Conservation (phyloP, 2,797 vertebrate species). For the Schizopygopsis pylzovi region DNA sequence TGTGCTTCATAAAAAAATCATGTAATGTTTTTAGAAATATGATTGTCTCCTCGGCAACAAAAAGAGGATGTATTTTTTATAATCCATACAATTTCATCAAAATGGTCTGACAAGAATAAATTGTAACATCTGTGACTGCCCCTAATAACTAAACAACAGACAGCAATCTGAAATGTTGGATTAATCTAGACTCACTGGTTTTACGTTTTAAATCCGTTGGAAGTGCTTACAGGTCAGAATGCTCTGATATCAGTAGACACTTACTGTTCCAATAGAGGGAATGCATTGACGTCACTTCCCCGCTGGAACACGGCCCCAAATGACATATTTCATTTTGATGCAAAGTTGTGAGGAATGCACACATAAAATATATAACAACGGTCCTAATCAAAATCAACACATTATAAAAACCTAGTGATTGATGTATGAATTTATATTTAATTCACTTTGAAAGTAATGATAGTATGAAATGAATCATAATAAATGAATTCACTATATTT, state of each 20-base stretch:
- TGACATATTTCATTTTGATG: background rate
- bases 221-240: slow-evolving; percentile 37
- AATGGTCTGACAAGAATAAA: background rate
- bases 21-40: background rate
- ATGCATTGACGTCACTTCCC: background rate
- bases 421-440: background rate
- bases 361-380: background rate
- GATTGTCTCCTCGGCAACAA: background rate
- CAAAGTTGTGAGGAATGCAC: too few species aligned
- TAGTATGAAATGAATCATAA: too few species aligned
- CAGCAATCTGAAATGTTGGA: slow-evolving; percentile 20
- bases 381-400: background rate
- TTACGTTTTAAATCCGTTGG: slow-evolving; percentile 21
- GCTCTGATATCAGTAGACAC: slow-evolving; percentile 1
- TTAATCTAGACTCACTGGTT: slow-evolving; percentile 47
- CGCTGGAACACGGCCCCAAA: too few species aligned
- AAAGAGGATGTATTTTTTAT: background rate
- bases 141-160: background rate
- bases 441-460: background rate
- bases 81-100: slow-evolving; percentile 16
- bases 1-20: background rate
- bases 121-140: background rate
- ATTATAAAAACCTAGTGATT: background rate
- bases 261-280: background rate
- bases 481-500: too few species aligned